phyloP scores from a whole-genome alignment of 2,888 invertebrate species.

The Shargacucullia verbasci region DNA sequence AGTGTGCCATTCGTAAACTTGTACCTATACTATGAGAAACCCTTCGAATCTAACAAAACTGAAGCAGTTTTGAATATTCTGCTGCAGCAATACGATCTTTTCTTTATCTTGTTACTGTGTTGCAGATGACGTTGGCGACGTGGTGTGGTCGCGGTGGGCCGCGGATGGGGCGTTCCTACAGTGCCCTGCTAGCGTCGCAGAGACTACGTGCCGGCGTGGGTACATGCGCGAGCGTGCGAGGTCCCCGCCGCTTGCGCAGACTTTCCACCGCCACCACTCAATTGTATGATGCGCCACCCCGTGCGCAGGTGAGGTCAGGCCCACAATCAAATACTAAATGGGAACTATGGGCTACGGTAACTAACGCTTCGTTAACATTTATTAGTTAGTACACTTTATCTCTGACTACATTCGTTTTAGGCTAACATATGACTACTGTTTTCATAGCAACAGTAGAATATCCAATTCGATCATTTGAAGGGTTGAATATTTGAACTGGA shows the following conservation, averaged over 20 bases:
- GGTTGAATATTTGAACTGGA: too few relatives aligned
- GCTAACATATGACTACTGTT: neutral
- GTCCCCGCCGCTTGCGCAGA: conserved; percentile 72
- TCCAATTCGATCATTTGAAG: too few relatives aligned
- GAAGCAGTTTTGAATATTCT: too few relatives aligned
- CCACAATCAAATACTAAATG: conserved; percentile 52
- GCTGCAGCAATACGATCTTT: too few relatives aligned
- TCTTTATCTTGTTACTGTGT: conserved; percentile 6
- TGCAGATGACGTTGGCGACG: conserved; percentile 79
- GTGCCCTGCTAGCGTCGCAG: conserved; percentile 68
- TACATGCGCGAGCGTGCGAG: conserved; percentile 62
- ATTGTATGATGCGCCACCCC: conserved; percentile 78
- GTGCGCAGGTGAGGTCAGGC: conserved; percentile 87
- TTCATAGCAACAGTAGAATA: too few relatives aligned
- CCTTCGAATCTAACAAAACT: too few relatives aligned
- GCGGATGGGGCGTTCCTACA: conserved; percentile 73
- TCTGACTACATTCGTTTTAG: neutral
- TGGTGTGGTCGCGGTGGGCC: conserved; percentile 79
- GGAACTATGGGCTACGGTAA: conserved; percentile 53
- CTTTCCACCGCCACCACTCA: conserved; percentile 82
- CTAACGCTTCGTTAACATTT: conserved; percentile 41
- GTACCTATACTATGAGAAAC: too few relatives aligned
- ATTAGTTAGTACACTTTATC: conserved; percentile 14
- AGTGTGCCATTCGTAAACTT: too few relatives aligned
- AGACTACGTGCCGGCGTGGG: conserved; percentile 66